A percentile compares a stretch with the other conserved stretches of the same genome.
phyloP scores from a whole-genome alignment of 2,888 invertebrate species.

The Dorcus hopei region DNA sequence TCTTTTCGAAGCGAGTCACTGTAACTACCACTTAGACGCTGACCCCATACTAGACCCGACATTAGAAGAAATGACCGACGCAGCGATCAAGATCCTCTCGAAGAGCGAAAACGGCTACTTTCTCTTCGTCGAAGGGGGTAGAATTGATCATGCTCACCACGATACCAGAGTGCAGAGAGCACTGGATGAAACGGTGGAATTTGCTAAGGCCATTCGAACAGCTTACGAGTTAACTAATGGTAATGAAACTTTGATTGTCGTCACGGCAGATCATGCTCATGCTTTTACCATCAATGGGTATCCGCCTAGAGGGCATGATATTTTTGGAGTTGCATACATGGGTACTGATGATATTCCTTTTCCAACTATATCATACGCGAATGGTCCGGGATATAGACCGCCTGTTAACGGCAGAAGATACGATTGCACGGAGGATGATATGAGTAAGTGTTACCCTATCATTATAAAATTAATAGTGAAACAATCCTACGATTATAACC shows the following conservation, averaged over 20 bases:
- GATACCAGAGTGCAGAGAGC: conserved; percentile 63
- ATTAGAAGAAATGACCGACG: conserved; percentile 72
- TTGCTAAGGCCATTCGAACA: conserved; percentile 57
- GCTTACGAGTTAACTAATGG: conserved; percentile 60
- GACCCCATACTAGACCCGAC: conserved; percentile 58
- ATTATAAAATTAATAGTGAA: too few relatives aligned
- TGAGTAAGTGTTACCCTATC: conserved; percentile 38
- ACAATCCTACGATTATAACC: too few relatives aligned
- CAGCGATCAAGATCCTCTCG: conserved; percentile 64
- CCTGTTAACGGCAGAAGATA: conserved; percentile 44
- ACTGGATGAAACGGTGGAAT: conserved; percentile 74
- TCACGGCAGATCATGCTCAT: conserved; percentile 76
- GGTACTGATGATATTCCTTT: conserved; percentile 59
- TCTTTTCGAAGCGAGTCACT: conserved; percentile 37
- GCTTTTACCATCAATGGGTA: conserved; percentile 76
- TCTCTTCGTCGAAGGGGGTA: conserved; percentile 74
- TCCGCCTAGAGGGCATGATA: conserved; percentile 59
- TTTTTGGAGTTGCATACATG: conserved; percentile 55
- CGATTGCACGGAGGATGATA: conserved; percentile 54
- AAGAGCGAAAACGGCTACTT: conserved; percentile 66
- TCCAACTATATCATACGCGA: conserved; percentile 70
- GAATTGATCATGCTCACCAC: conserved; percentile 79
- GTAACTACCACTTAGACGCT: conserved; percentile 64
- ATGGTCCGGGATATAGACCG: conserved; percentile 62
- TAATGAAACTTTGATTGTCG: conserved; percentile 75